Base-by-base conservation (phyloP, 2,797 vertebrate species). In the Dryobates pubescens region DNA sequence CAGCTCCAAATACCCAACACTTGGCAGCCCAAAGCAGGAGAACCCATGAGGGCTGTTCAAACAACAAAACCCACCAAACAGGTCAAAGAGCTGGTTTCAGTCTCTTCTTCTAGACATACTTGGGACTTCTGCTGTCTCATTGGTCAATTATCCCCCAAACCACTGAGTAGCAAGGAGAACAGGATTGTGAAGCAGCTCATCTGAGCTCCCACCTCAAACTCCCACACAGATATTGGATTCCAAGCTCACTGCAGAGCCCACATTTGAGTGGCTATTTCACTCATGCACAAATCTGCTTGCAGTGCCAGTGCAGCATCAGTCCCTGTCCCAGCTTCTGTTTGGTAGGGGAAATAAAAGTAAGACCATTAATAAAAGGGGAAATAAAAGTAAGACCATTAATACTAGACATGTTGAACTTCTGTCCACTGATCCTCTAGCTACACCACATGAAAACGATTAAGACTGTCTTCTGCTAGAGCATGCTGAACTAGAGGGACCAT, bases 31-130 rank as follows among this genome's bases (percentile, higher is more conserved):
- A 68, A 15, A 74, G 62, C 49, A 32, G n/a, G 38, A 27, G 54
- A 47, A 8, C 17, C 19, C 89, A 47, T n/a, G 10, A 11, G 43
- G 34, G 11, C 20, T 22, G 65, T 3, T 24, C 88, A 85, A 82
- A 38, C 4, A 38, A 38, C 4, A 41, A 67, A 8, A 54, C 7
- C 26, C 7, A 53, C 15, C 24, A 64, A 17, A 6, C 0, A 5
- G 24, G 17, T 0, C 0, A 2, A 26, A 69, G 3, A 63, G 5
- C 4, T 64, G 49, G 9, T 63, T 78, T 79, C 27, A 69, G n/a
- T 32, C 22, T 38, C 41, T 88, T 63, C 45, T 7, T 68, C 15
- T 62, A 57, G 38, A 64, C 14, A 43, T 17, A 32, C 6, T 29
- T 16, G 18, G 18, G 61, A 36, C 27, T 27, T 34, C 72, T 41